Evolutionary conservation across 2,113 vertebrate genomes (phyloP).

Genomic region (Cheilinus undulatus): DNA sequence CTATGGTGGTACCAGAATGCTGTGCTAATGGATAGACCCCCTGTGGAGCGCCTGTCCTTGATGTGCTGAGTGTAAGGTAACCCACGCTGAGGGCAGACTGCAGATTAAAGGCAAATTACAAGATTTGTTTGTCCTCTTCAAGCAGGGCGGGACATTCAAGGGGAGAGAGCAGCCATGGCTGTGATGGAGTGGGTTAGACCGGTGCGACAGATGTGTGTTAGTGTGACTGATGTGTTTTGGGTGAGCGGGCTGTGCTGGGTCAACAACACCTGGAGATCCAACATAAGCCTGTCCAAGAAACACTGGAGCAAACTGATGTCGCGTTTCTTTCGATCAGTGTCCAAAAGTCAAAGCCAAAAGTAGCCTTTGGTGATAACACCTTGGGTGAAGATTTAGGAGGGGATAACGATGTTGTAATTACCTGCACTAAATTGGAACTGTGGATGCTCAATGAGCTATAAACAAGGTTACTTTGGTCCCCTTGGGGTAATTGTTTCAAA

Average conservation of each 20-base stretch:
- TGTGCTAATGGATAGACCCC: slow-evolving; percentile 72
- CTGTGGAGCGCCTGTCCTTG: slow-evolving; percentile 72
- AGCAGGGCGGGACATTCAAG: slow-evolving; percentile 62
- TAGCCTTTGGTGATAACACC: slow-evolving; percentile 51
- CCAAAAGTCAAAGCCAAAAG: slow-evolving; percentile 61
- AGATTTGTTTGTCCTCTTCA: slow-evolving; percentile 76
- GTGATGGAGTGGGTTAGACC: slow-evolving; percentile 71
- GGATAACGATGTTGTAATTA: slow-evolving; percentile 76
- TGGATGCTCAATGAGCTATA: slow-evolving; percentile 79
- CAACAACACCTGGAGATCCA: slow-evolving; percentile 67
- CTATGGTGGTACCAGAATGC: slow-evolving; percentile 61
- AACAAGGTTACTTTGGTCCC: slow-evolving; percentile 76
- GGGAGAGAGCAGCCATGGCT: slow-evolving; percentile 58
- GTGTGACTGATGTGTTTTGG: slow-evolving; percentile 77
- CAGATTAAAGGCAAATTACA: slow-evolving; percentile 79
- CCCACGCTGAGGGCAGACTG: slow-evolving; percentile 70
- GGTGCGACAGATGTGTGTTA: slow-evolving; percentile 72
- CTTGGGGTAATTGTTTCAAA: slow-evolving; percentile 80
- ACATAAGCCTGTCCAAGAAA: slow-evolving; percentile 58
- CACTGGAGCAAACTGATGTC: slow-evolving; percentile 44
- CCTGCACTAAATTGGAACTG: slow-evolving; percentile 70
- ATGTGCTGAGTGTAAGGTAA: slow-evolving; percentile 62
- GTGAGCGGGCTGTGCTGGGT: slow-evolving; percentile 64
- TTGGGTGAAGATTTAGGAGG: slow-evolving; percentile 63
- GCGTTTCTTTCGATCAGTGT: slow-evolving; percentile 62